These are phyloP conservation scores for Protonibea diacanthus DNA, from an alignment of 2,797 vertebrate species.

Conservation along the genomic window DNA sequence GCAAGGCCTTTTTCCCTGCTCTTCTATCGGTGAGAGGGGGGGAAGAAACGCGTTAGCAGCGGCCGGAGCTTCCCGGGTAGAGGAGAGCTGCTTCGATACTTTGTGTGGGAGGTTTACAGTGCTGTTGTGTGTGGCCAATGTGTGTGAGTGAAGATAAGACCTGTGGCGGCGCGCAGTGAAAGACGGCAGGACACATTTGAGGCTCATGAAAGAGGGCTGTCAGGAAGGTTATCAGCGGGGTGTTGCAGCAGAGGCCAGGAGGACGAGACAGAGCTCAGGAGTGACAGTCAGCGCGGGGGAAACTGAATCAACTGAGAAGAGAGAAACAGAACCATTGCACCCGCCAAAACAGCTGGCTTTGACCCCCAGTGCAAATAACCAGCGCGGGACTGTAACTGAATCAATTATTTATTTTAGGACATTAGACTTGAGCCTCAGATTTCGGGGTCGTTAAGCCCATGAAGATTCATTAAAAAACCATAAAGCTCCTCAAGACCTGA, in stretches of 20 bases:
- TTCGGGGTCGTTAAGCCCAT: constrained; percentile 70
- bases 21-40: constrained; percentile 28
- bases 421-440: constrained; percentile 64
- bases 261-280: constrained; percentile 44
- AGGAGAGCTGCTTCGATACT: constrained; percentile 30
- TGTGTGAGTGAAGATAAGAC: constrained; percentile 84
- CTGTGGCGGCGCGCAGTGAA: constrained; percentile 61
- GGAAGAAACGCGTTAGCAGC: constrained; percentile 42
- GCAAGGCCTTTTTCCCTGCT: constrained; percentile 19
- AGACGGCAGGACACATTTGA: constrained; percentile 67
- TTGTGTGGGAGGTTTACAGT: constrained; percentile 40
- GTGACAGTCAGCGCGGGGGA: constrained; percentile 40
- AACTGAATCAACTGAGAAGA: constrained; percentile 46
- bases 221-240: constrained; percentile 78
- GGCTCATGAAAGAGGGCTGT: constrained; percentile 77
- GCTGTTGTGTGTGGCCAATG: constrained; percentile 75
- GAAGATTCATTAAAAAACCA: constrained; percentile 80
- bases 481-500: constrained; percentile 63
- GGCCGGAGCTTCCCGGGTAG: constrained; percentile 41
- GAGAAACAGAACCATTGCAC: constrained; percentile 33
- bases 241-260: constrained; percentile 57
- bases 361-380: constrained; percentile 34
- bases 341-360: constrained; percentile 63
- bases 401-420: constrained; percentile 78
- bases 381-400: constrained; percentile 59